Percentiles rank a stretch among this genome's conserved stretches.
These are phyloP conservation scores for Pollenia griseotomentosa DNA, from an alignment of 2,888 invertebrate species.

Conservation along the genomic window DNA sequence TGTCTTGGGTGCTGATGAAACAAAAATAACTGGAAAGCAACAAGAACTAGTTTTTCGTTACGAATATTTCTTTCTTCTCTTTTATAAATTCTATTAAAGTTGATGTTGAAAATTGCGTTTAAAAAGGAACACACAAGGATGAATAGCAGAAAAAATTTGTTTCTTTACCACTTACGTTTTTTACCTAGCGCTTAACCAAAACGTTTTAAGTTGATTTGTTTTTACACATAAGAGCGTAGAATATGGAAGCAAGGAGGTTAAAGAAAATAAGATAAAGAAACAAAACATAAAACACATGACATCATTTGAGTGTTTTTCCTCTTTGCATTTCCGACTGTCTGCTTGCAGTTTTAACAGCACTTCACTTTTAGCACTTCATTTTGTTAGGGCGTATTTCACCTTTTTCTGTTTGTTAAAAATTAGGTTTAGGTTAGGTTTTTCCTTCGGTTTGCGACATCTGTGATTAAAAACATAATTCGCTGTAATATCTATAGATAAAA, in stretches of 20 bases:
- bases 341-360: neutral
- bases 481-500: no score
- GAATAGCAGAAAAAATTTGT: constrained; percentile 12
- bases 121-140: neutral
- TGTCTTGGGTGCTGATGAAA: neutral
- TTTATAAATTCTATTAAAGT: constrained; percentile 49
- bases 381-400: no score
- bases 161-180: constrained; percentile 26
- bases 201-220: constrained; percentile 70
- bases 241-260: neutral
- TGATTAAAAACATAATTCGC: no score
- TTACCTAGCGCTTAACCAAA: constrained; percentile 51
- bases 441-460: no score
- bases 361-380: neutral
- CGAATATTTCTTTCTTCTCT: constrained; percentile 6
- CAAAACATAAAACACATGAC: constrained; percentile 30
- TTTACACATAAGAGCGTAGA: constrained; percentile 54
- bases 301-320: constrained; percentile 21
- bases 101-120: constrained; percentile 31
- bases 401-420: no score
- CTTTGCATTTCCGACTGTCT: constrained; percentile 1
- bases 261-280: neutral
- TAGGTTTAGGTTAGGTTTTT: no score
- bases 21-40: constrained; percentile 4
- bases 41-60: constrained; percentile 1